These are phyloP conservation scores for Ochropleura leucogaster DNA, from an alignment of 2,888 invertebrate species.

Conservation along the genomic window DNA sequence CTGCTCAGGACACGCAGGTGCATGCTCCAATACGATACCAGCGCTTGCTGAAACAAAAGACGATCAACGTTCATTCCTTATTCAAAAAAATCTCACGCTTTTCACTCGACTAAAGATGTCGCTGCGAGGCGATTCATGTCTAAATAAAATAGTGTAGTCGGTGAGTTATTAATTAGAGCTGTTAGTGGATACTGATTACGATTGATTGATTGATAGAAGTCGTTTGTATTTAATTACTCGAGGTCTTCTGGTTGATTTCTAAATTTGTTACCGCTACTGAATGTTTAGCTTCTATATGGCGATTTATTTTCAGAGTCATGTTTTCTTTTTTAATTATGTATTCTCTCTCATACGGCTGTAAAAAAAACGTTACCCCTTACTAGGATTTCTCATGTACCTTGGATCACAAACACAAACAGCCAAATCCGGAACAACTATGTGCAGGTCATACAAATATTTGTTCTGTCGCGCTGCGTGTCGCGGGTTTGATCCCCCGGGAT, in stretches of 20 bases:
- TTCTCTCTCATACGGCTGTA: no score
- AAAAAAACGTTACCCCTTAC: no score
- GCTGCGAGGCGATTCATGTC: background rate
- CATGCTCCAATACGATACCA: conserved; percentile 91
- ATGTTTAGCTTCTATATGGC: background rate
- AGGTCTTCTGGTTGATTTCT: conserved; percentile 39
- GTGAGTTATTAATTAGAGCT: background rate
- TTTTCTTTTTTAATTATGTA: no score
- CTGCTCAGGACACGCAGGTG: conserved; percentile 95
- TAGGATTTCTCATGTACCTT: no score
- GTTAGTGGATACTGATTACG: conserved; percentile 3
- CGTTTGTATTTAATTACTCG: conserved; percentile 13
- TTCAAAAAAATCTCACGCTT: background rate
- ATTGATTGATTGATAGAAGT: conserved; percentile 27
- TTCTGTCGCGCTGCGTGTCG: no score
- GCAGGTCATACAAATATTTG: no score
- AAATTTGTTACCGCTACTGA: conserved; percentile 6
- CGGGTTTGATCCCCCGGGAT: no score
- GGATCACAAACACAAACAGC: no score
- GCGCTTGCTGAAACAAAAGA: conserved; percentile 89
- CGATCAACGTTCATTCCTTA: conserved; percentile 8
- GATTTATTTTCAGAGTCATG: background rate
- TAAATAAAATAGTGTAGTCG: background rate
- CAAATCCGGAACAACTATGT: no score
- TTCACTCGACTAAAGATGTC: background rate